Evolutionary conservation across 2,113 vertebrate genomes (phyloP).

Genomic region (Chloropsis hardwickii): DNA sequence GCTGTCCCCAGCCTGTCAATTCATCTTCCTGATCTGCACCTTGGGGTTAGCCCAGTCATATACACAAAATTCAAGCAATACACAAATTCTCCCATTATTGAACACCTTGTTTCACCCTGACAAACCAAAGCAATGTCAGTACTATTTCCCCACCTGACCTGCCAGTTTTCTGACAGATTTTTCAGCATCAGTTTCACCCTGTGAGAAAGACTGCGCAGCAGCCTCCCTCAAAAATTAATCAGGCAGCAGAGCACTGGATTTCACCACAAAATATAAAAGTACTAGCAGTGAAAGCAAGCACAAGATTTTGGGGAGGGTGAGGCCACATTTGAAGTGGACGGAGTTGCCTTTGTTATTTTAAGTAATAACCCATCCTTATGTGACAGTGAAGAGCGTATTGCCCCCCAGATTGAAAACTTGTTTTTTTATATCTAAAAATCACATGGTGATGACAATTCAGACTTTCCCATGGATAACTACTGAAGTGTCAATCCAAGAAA

Average conservation of each 20-base stretch:
- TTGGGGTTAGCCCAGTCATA: not conserved
- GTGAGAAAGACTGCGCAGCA: not conserved
- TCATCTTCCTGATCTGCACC: not conserved
- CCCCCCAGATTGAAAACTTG: not conserved
- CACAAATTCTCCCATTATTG: not conserved
- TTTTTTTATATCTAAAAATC: not conserved
- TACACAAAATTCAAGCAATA: not conserved
- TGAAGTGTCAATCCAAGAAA: not conserved
- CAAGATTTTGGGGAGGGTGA: not conserved
- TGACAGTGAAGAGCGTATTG: not conserved
- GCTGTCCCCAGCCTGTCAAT: not conserved
- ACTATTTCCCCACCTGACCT: not conserved
- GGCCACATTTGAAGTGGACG: not conserved
- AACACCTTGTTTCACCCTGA: not conserved
- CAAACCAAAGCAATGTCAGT: not conserved
- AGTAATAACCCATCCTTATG: not conserved
- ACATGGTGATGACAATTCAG: accelerated
- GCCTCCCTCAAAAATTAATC: not conserved
- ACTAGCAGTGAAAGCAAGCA: not conserved
- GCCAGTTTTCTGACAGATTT: not conserved
- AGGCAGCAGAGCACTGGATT: not conserved
- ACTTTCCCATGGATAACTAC: not conserved
- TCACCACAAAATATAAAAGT: not conserved
- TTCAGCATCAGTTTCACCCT: not conserved
- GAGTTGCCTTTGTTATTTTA: not conserved